Percentiles rank a stretch among this genome's conserved stretches.
Evolutionary conservation across 2,797 vertebrate genomes (phyloP).

Genomic region (Lacerta agilis): DNA sequence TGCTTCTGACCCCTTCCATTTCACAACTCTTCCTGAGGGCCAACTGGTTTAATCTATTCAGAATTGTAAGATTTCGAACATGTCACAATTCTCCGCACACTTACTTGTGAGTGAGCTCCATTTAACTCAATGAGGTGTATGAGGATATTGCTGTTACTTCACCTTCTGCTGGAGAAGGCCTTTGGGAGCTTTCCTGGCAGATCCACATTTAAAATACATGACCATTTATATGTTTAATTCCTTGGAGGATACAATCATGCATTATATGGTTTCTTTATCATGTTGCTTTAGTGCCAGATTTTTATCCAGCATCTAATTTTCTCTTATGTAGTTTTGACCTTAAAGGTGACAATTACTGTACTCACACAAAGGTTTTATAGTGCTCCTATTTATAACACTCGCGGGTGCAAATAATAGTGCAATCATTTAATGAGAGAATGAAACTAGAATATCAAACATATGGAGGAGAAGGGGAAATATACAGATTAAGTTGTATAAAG

Average conservation of each 20-base stretch:
- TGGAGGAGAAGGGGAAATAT: background rate
- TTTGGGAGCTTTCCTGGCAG: background rate
- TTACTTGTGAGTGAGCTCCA: background rate
- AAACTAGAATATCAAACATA: background rate
- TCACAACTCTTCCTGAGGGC: background rate
- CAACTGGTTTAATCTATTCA: background rate
- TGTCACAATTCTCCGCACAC: background rate
- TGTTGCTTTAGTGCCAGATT: background rate
- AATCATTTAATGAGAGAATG: constrained; percentile 4
- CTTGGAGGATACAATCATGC: background rate
- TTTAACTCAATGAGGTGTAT: too few relatives aligned
- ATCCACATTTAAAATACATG: background rate
- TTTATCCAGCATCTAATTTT: constrained; percentile 16
- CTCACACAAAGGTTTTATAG: background rate
- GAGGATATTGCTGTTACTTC: background rate
- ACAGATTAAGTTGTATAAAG: background rate
- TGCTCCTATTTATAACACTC: background rate
- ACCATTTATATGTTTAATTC: background rate
- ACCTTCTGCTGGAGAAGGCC: background rate
- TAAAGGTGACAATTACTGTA: background rate
- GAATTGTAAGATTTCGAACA: background rate
- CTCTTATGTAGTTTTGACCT: background rate
- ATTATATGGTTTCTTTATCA: background rate
- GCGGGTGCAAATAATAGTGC: background rate
- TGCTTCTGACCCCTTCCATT: background rate